Base-by-base conservation (phyloP, 2,888 invertebrate genomes). In the Cephus sareptanus region DNA sequence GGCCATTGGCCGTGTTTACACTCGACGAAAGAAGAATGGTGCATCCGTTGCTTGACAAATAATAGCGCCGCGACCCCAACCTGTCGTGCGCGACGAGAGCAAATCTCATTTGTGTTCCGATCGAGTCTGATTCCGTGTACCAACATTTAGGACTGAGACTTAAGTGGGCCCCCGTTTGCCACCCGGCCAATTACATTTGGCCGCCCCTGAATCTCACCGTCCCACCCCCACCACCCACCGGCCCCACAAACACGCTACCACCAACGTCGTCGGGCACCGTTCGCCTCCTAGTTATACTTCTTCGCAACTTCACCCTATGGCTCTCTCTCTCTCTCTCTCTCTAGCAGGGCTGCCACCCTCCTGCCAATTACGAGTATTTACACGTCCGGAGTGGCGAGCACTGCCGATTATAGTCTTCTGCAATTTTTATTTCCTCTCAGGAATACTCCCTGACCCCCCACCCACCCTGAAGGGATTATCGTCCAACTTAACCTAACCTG, bases 121-220 rank as follows among this genome's bases (percentile, higher is more conserved):
- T 82, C 81, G 68, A 77, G 78, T 81, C 79, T 80, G 76, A 78
- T 80, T 40, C 15, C 76, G 80, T 79, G 77, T 81, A 78, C 74
- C 79, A 76, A 77, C 79, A 77, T 75, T 82, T 82, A 79, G 81
- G 76, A 76, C 76, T 75, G 79, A 79, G 81, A 78, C 77, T 82
- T 82, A 56, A 79, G 81, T 79, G 73, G 76, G 68, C 78, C 73
- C 77, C 81, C 84, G 83, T 85, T 86, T 83, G 82, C 86, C 85
- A 86, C 82, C 84, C 84, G 85, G 86, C 85, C 89, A 89, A 89
- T 89, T 89, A 88, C 84, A 86, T 85, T 85, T 82, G 77, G 78
- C 77, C 79, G 77, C 78, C 83, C 77, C 35, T 77, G 35, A 12
- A 31, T 31, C 76, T 35, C 77, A 1, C 70, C 30, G 70, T 2